Base-by-base conservation (phyloP, 2,888 invertebrate species). In the Drosophila subquinaria region DNA sequence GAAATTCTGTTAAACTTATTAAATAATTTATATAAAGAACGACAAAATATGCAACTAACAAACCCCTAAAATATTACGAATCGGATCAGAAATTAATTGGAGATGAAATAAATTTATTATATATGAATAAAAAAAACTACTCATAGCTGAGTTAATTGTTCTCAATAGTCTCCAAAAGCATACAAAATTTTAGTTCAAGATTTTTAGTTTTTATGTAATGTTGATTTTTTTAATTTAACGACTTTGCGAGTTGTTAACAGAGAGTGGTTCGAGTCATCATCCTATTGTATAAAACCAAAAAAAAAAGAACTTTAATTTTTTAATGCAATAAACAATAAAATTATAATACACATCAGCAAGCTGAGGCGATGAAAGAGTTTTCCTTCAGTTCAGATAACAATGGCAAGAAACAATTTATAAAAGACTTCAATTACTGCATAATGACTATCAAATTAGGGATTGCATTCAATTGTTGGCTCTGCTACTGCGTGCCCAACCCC, bases 1-100 rank as follows among this genome's bases (percentile, higher is more conserved):
- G 69, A 83, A 87, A 84, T 87, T 87, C 87, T 74, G 71, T 88
- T 84, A 81, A 88, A 86, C 72, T 88, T 88, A 82, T 83, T 69
- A 51, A 79, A 71, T 87, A 84, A 89, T 75, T 88, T 81, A 75
- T 76, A 76, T 73, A 71, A 75, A 73, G 50, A 63, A 65, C 71
- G 73, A 75, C 62, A 80, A 71, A 73, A 69, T 69, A 80, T 76
- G 66, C 68, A 87, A 84, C 80, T 69, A 81, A 89, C 81, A 73
- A 83, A 83, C 69, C 69, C 79, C 73, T 76, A 69, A 83, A 79
- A 48, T 76, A 79, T 73, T 76, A 82, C 74, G 80, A 84, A 84
- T 84, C 70, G 88, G 88, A 60, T 73, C 62, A 79, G 70, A 73
- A 76, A 76, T 72, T 73, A 68, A 82, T 74, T 51, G 83, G 86